These are phyloP conservation scores for Tapera naevia DNA, from an alignment of 2,797 vertebrate species.

Conservation along the genomic window DNA sequence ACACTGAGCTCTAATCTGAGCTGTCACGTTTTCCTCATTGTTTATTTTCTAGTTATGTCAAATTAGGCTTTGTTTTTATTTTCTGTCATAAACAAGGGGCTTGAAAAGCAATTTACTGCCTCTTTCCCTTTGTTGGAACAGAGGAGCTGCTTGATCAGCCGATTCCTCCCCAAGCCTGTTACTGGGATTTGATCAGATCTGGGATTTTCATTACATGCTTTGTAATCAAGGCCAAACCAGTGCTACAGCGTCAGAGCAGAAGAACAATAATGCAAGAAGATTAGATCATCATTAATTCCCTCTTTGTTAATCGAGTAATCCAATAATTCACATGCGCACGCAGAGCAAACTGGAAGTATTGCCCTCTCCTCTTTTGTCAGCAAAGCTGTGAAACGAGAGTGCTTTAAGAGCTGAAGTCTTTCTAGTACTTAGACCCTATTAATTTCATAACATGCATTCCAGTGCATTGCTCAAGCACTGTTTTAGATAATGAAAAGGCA, in stretches of 20 bases:
- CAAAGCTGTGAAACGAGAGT: neutral
- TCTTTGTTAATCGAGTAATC: slow-evolving; percentile 56
- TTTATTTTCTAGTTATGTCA: neutral
- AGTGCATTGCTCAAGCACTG: neutral
- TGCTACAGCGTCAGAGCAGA: neutral
- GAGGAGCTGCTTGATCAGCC: slow-evolving; percentile 39
- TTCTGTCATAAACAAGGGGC: neutral
- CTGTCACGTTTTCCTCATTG: neutral
- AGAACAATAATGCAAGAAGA: slow-evolving; percentile 40
- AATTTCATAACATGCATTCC: neutral
- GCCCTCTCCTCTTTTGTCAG: slow-evolving; percentile 12
- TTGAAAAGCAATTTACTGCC: slow-evolving; percentile 32
- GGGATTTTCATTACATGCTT: slow-evolving; percentile 36
- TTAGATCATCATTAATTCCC: slow-evolving; percentile 60
- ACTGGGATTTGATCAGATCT: slow-evolving; percentile 45
- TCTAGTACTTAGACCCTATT: neutral
- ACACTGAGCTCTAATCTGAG: neutral
- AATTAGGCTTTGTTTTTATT: neutral
- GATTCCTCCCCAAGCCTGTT: slow-evolving; percentile 32
- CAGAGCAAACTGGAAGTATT: neutral
- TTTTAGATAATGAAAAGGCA: neutral
- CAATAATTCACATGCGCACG: slow-evolving; percentile 33
- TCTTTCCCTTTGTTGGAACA: neutral
- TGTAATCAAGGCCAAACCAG: slow-evolving; percentile 17
- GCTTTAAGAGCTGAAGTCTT: neutral